phyloP scores from a whole-genome alignment of 2,113 vertebrate species.

The Carassius carassius region DNA sequence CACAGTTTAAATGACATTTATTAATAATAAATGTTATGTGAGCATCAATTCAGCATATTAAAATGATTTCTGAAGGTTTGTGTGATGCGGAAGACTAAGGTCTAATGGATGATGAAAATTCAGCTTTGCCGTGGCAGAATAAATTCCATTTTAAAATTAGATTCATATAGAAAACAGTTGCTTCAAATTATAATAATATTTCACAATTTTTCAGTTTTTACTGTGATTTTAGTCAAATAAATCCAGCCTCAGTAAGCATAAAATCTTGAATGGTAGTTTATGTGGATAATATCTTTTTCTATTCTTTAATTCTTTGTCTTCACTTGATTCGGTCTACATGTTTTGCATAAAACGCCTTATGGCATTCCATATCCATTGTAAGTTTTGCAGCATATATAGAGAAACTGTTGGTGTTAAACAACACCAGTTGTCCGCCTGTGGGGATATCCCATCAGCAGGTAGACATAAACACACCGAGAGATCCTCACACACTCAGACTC shows the following conservation, averaged over 20 bases:
- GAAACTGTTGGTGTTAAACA: background rate
- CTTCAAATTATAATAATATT: too few relatives aligned
- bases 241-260: background rate
- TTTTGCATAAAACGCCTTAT: background rate
- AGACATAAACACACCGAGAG: constrained; percentile 28
- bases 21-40: too few relatives aligned
- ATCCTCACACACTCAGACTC: constrained; percentile 40
- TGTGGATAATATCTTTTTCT: background rate
- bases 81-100: background rate
- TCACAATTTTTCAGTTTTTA: background rate
- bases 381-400: background rate
- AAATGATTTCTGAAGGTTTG: background rate
- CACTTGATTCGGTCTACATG: background rate
- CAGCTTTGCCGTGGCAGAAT: background rate
- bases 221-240: background rate
- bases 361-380: background rate
- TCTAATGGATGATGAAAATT: background rate
- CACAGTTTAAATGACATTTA: too few relatives aligned
- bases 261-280: background rate
- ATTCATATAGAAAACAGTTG: too few relatives aligned
- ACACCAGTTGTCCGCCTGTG: constrained; percentile 9
- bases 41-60: background rate
- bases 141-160: too few relatives aligned
- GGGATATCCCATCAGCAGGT: constrained; percentile 16
- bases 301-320: background rate